Percentiles rank a stretch among this genome's conserved stretches.
These are phyloP conservation scores for Microcebus tavaratra DNA, from an alignment of 2,113 vertebrate genomes.

Conservation along the genomic window DNA sequence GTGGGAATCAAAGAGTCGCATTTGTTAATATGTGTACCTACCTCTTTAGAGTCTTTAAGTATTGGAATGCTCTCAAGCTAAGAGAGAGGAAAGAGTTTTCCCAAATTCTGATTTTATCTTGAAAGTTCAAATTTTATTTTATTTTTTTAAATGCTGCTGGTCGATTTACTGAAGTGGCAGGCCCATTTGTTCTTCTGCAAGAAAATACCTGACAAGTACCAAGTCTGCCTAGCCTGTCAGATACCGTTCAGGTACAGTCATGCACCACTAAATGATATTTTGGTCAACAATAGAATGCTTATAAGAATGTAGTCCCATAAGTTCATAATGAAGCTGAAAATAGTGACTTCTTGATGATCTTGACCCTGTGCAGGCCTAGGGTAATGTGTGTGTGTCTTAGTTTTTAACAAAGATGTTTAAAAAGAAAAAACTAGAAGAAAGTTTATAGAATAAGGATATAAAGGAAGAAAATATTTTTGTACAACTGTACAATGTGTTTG, in stretches of 20 bases:
- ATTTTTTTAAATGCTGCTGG: not conserved
- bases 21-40: not conserved
- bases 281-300: not conserved
- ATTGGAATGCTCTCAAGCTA: not conserved
- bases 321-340: not conserved
- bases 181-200: not conserved
- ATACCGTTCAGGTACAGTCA: not conserved
- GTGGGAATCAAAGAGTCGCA: not conserved
- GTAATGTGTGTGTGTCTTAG: too few species aligned
- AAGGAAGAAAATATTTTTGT: not conserved
- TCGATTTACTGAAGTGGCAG: not conserved
- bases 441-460: not conserved
- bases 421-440: too few species aligned
- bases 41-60: not conserved
- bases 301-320: not conserved
- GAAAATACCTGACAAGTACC: not conserved
- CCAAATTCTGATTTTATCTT: not conserved
- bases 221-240: not conserved
- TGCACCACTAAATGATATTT: not conserved
- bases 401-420: too few species aligned
- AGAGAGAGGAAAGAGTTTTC: not conserved
- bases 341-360: not conserved
- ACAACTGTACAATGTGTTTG: not conserved
- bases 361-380: not conserved
- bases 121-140: not conserved